Evolutionary conservation across 2,113 vertebrate genomes (phyloP).

Genomic region (Callithrix jacchus): DNA sequence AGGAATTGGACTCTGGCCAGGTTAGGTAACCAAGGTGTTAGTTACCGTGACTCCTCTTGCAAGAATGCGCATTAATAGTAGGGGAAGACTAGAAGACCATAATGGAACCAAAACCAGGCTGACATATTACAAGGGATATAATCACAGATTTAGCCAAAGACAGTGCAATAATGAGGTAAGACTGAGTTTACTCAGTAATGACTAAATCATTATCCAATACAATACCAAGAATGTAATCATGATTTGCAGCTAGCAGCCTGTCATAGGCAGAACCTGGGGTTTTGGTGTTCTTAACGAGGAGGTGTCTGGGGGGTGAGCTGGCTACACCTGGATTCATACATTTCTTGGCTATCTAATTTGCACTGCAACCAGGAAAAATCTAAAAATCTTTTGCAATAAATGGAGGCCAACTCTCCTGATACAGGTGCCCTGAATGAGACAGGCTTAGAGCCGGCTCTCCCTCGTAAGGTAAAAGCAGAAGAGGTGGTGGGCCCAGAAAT

Average conservation of each 20-base stretch:
- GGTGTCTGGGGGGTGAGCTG: not conserved
- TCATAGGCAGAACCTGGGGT: not conserved
- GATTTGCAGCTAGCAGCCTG: not conserved
- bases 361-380: not conserved
- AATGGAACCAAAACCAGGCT: not conserved
- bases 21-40: not conserved
- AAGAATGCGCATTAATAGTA: not conserved
- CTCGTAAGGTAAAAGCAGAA: not conserved
- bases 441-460: not conserved
- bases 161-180: no score
- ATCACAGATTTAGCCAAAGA: not conserved
- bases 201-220: not conserved
- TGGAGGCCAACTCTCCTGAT: not conserved
- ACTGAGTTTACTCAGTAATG: not conserved
- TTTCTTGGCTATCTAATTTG: not conserved
- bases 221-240: not conserved
- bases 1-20: not conserved
- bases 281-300: accelerated
- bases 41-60: not conserved
- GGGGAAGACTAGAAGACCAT: not conserved
- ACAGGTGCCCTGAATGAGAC: accelerated
- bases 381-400: not conserved
- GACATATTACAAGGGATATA: not conserved
- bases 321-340: not conserved
- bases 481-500: not conserved